These are phyloP conservation scores for Ispidina lecontei DNA, from an alignment of 2,797 vertebrate genomes.

Conservation along the genomic window DNA sequence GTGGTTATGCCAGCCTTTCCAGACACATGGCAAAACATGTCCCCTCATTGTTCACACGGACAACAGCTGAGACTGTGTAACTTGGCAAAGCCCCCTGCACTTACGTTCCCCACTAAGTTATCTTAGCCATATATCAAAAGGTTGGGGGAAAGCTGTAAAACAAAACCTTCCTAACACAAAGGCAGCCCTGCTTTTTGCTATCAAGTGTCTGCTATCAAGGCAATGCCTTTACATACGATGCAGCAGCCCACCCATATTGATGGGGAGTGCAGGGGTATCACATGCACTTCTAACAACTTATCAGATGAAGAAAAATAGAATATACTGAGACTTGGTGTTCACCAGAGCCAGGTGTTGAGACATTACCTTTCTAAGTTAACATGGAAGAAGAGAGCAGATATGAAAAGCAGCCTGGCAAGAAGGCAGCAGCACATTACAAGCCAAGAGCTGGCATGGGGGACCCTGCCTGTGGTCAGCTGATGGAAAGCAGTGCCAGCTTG, in stretches of 20 bases:
- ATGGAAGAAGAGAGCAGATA: background rate
- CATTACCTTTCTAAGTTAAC: background rate
- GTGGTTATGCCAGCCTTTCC: slow-evolving; percentile 15
- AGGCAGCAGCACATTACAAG: background rate
- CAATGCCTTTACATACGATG: background rate
- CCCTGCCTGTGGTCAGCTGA: background rate
- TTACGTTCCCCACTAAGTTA: background rate
- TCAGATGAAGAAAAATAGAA: background rate
- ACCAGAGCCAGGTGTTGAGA: background rate
- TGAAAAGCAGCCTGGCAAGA: background rate
- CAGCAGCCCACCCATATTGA: background rate
- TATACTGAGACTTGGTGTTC: background rate
- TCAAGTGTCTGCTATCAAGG: background rate
- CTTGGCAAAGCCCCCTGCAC: background rate
- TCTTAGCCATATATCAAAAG: background rate
- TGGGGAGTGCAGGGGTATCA: background rate
- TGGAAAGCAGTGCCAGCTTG: background rate
- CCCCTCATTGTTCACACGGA: background rate
- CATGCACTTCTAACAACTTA: background rate
- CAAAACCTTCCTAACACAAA: background rate
- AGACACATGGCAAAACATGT: slow-evolving; percentile 21
- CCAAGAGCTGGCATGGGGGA: background rate
- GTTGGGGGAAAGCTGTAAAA: background rate
- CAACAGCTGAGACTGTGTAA: slow-evolving; percentile 4
- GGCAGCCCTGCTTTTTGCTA: background rate